Conservation (phyloP, 2,888 invertebrate genomes). For the Mesoligia furuncula region DNA sequence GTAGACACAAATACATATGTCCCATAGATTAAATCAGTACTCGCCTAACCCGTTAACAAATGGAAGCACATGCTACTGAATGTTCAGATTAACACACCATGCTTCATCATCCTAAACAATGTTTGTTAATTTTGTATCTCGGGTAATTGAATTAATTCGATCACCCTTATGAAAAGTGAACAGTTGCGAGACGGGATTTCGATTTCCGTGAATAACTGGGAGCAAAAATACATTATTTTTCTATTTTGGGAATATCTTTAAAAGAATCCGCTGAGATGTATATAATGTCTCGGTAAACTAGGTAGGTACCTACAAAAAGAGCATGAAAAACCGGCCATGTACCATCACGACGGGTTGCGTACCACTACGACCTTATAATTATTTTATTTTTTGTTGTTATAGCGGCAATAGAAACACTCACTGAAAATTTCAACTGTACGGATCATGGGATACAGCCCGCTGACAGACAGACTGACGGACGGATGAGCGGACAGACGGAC, state of each 20-base stretch:
- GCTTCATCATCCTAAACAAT: slow-evolving; percentile 25
- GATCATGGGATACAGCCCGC: background rate
- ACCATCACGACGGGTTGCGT: background rate
- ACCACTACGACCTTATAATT: too few relatives aligned
- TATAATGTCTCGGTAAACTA: background rate
- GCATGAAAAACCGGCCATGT: background rate
- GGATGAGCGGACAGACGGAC: background rate
- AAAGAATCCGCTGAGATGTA: background rate
- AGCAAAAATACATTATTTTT: background rate
- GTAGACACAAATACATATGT: background rate
- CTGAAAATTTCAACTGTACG: background rate
- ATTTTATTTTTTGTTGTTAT: background rate
- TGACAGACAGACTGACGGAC: background rate
- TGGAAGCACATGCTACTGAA: background rate
- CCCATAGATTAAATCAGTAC: background rate
- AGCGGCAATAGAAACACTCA: background rate
- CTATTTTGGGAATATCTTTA: background rate
- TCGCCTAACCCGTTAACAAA: background rate
- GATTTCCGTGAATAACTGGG: slow-evolving; percentile 4
- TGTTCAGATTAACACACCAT: background rate
- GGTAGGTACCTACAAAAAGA: too few relatives aligned
- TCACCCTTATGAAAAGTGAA: slow-evolving; percentile 51
- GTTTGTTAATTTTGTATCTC: slow-evolving; percentile 47
- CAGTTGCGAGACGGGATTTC: slow-evolving; percentile 8
- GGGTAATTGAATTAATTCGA: slow-evolving; percentile 44